Evolutionary conservation across 2,113 vertebrate genomes (phyloP).

Genomic region (Brachyhypopomus gauderio): DNA sequence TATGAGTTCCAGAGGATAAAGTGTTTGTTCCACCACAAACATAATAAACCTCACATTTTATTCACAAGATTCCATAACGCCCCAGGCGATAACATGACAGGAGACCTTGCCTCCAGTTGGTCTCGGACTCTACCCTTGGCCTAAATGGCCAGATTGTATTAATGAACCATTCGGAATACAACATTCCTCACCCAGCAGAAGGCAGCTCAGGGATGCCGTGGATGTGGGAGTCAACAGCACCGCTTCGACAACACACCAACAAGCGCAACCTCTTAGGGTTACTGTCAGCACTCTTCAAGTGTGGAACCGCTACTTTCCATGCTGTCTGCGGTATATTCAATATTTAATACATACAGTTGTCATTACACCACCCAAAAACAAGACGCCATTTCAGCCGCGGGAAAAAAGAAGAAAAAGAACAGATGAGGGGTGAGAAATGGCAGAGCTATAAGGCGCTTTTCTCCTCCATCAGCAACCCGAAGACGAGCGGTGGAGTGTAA

Average conservation of each 20-base stretch:
- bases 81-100: neutral
- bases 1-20: neutral
- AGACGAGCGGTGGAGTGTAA: neutral
- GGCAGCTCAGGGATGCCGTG: neutral
- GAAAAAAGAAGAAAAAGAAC: slow-evolving; percentile 5
- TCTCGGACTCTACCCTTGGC: neutral
- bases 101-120: neutral
- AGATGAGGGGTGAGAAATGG: slow-evolving; percentile 31
- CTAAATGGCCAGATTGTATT: neutral
- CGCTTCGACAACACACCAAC: neutral
- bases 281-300: neutral
- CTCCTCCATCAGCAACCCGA: slow-evolving; percentile 30
- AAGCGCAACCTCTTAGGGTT: neutral
- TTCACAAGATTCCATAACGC: neutral
- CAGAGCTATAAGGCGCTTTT: neutral
- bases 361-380: neutral
- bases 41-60: neutral
- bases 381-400: neutral
- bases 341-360: slow-evolving; percentile 19
- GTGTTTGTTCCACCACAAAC: neutral
- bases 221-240: neutral
- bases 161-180: neutral
- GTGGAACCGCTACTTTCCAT: neutral
- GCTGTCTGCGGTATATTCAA: neutral
- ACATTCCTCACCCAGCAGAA: neutral